Evolutionary conservation across 1,140 invertebrate genomes (phyloP).

Genomic region (Holotrichia oblita): DNA sequence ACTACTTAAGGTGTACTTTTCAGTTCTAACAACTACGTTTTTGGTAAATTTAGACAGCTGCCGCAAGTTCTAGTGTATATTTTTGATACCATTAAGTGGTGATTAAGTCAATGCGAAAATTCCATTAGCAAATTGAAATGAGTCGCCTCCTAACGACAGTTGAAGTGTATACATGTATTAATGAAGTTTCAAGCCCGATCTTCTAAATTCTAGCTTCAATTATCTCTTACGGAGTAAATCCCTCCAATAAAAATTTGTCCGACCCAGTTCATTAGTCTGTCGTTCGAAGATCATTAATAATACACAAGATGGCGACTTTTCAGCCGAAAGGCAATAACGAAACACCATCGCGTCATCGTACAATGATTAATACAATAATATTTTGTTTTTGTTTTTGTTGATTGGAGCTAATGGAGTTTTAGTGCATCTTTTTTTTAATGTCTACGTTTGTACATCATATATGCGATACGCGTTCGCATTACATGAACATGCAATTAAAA

Average conservation of each 20-base stretch:
- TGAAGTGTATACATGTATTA: neutral
- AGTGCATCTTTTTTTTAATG: neutral
- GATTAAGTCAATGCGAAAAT: too few relatives aligned
- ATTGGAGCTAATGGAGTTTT: neutral
- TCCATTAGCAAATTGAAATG: too few relatives aligned
- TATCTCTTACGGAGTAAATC: neutral
- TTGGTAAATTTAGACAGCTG: too few relatives aligned
- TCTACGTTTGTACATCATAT: neutral
- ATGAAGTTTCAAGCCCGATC: neutral
- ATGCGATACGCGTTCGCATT: neutral
- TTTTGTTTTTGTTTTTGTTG: neutral
- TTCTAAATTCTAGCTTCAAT: neutral
- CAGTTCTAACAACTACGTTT: too few relatives aligned
- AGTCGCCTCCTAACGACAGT: too few relatives aligned
- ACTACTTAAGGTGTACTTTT: too few relatives aligned
- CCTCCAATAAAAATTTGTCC: neutral
- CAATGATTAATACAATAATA: neutral
- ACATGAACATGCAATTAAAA: slow-evolving; percentile 12
- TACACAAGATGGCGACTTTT: neutral
- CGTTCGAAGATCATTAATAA: slow-evolving; percentile 3
- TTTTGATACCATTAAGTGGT: too few relatives aligned
- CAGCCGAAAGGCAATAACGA: neutral
- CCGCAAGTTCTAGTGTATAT: too few relatives aligned
- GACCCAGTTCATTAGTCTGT: neutral
- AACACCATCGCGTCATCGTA: neutral